Percentiles rank a stretch among this genome's conserved stretches.
phyloP scores from a whole-genome alignment of 2,888 invertebrate species.

The Pterostichus madidus region DNA sequence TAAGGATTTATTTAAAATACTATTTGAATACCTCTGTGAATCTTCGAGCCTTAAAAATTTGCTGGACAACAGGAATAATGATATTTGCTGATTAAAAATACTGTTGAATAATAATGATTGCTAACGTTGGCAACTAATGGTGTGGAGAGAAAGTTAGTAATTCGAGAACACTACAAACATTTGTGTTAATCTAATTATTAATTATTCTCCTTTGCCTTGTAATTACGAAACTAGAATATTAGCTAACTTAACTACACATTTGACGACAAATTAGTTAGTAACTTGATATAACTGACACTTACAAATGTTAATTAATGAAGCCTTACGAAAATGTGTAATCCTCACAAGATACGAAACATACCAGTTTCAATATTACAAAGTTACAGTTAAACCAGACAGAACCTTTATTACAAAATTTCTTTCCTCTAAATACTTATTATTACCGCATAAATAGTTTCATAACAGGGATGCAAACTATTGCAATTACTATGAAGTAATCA shows the following conservation, averaged over 20 bases:
- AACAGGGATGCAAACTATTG: no score
- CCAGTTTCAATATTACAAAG: not conserved
- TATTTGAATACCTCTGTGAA: no score
- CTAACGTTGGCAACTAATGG: not conserved
- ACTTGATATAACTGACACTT: conserved; percentile 14
- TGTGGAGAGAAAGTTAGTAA: not conserved
- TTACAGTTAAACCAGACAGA: not conserved
- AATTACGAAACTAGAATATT: conserved; percentile 44
- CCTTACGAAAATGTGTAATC: not conserved
- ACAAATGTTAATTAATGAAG: conserved; percentile 27
- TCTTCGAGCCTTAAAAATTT: no score
- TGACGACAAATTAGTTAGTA: conserved; percentile 20
- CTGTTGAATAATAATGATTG: not conserved
- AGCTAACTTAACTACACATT: conserved; percentile 26
- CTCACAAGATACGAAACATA: not conserved
- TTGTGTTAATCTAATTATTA: conserved; percentile 35
- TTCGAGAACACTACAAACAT: conserved; percentile 13
- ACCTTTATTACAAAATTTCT: no score
- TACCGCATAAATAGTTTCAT: no score
- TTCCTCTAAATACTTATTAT: no score
- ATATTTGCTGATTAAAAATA: not conserved
- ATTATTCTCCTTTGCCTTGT: conserved; percentile 18
- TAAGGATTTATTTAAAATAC: no score
- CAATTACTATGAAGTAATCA: no score
- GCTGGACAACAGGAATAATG: no score